phyloP scores from a whole-genome alignment of 2,888 invertebrate species.

The Drosophila emarginata region DNA sequence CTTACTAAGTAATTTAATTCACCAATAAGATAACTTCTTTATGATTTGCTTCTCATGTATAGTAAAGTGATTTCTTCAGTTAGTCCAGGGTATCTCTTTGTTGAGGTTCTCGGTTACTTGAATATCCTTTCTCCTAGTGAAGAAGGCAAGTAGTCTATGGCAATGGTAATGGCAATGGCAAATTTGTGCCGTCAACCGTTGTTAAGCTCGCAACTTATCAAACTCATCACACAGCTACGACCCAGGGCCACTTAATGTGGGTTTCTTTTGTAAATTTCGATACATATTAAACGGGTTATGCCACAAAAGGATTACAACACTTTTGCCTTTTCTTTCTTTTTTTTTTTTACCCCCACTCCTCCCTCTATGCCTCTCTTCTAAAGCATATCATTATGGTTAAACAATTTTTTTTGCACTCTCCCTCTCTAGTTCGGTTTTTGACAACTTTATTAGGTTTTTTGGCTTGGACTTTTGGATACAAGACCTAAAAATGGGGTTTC shows the following conservation, averaged over 20 bases:
- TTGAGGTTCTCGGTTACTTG: background rate
- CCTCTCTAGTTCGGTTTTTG: slow-evolving; percentile 24
- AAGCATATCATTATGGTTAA: slow-evolving; percentile 78
- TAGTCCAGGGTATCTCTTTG: background rate
- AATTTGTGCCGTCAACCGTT: slow-evolving; percentile 77
- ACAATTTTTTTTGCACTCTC: slow-evolving; percentile 59
- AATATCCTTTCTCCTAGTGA: background rate
- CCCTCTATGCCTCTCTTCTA: slow-evolving; percentile 24
- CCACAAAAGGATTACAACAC: slow-evolving; percentile 77
- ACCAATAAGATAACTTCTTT: too few species aligned
- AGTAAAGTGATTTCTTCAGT: background rate
- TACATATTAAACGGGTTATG: slow-evolving; percentile 77
- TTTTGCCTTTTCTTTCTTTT: too few species aligned
- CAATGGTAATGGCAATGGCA: slow-evolving; percentile 7
- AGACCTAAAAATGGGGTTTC: slow-evolving; percentile 55
- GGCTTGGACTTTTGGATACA: slow-evolving; percentile 53
- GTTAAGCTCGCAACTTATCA: slow-evolving; percentile 75
- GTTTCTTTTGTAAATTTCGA: slow-evolving; percentile 69
- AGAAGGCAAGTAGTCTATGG: background rate
- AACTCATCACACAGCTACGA: slow-evolving; percentile 59
- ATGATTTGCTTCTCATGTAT: slow-evolving; percentile 21
- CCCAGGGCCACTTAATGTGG: slow-evolving; percentile 69
- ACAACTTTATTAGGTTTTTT: slow-evolving; percentile 74
- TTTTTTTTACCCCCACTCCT: background rate
- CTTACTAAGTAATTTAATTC: too few species aligned